These are phyloP conservation scores for Ips nitidus DNA, from an alignment of 1,140 invertebrate genomes.

Conservation along the genomic window DNA sequence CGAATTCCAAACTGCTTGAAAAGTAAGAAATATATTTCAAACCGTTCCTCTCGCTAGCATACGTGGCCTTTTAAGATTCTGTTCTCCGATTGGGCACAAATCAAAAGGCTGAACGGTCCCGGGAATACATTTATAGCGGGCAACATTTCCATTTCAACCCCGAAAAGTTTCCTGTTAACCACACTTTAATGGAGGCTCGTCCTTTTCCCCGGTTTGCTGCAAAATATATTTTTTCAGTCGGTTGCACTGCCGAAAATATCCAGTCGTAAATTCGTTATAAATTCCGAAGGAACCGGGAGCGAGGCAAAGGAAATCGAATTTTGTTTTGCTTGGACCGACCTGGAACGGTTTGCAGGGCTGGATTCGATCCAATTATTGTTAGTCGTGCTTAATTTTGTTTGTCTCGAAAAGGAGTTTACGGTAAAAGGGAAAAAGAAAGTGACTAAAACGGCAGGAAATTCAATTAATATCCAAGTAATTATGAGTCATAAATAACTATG, in stretches of 20 bases:
- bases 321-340: constrained; percentile 3
- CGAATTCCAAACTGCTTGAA: neutral
- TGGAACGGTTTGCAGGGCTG: constrained; percentile 1
- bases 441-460: neutral
- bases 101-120: constrained; percentile 13
- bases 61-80: constrained; percentile 5
- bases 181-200: constrained; percentile 30
- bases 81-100: constrained; percentile 17
- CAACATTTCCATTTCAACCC: constrained; percentile 26
- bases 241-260: constrained; percentile 27
- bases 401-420: no score
- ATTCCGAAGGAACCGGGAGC: constrained; percentile 16
- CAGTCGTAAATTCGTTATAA: constrained; percentile 35
- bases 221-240: constrained; percentile 30
- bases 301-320: constrained; percentile 19
- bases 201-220: constrained; percentile 20
- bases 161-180: constrained; percentile 32
- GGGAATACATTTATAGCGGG: constrained; percentile 18
- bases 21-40: neutral
- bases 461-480: constrained; percentile 13
- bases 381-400: no score
- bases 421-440: no score
- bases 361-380: neutral
- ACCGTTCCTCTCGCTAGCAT: neutral
- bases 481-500: neutral